Conservation (phyloP, 2,888 invertebrate species). For the Lasioglossum pauxillum region DNA sequence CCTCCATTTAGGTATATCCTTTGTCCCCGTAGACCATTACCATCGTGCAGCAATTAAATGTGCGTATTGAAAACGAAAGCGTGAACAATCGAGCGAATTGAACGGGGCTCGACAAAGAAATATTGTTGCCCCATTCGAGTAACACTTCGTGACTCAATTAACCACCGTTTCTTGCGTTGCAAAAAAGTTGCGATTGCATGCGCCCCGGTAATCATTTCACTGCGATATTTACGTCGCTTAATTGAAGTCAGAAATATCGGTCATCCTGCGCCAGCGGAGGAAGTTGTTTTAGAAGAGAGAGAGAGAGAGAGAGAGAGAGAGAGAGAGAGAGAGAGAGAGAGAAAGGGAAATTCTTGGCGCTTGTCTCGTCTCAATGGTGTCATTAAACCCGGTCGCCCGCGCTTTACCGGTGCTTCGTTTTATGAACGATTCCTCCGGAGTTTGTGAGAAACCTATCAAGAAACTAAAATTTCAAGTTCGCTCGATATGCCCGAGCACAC, state of each 20-base stretch:
- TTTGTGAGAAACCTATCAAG: conserved; percentile 1
- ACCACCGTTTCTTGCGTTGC: conserved; percentile 2
- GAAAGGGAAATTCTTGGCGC: not conserved
- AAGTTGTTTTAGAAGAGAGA: conserved; percentile 3
- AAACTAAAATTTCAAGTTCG: conserved; percentile 16
- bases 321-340: not conserved
- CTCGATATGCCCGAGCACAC: not conserved
- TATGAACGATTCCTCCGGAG: not conserved
- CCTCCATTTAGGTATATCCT: not conserved
- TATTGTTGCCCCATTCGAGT: conserved; percentile 1
- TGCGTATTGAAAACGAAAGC: not conserved
- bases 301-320: not conserved
- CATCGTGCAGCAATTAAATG: not conserved
- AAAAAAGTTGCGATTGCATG: conserved; percentile 35
- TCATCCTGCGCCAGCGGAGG: not conserved
- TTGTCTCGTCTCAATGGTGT: conserved; percentile 18
- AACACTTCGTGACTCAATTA: conserved; percentile 2
- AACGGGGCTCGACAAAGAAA: not conserved
- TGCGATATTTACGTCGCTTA: conserved; percentile 33
- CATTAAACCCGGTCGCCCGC: conserved; percentile 1
- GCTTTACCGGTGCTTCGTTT: conserved; percentile 17
- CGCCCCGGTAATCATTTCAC: conserved; percentile 25
- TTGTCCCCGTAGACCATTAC: not conserved
- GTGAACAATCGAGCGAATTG: not conserved
- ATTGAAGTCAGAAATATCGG: conserved; percentile 36